Base-by-base conservation (phyloP, 64 coral and sea anemone genomes). In the Anthopleura sola region DNA sequence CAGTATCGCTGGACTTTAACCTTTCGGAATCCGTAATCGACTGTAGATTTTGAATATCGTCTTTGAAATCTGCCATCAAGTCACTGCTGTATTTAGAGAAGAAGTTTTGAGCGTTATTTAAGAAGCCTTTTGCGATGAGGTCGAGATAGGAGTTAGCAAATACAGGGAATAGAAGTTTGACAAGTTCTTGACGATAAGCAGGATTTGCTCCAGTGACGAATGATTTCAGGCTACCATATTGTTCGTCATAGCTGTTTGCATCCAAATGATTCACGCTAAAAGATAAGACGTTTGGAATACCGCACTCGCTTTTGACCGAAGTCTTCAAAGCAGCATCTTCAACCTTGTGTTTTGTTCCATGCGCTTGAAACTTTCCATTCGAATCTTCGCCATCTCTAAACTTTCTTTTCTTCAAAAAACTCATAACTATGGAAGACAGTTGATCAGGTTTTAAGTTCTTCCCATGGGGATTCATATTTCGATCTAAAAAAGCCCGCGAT, bases 61-160 rank as follows among this genome's bases (percentile, higher is more conserved):
- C 97, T 84, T 92, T 99, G 68, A 94, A 89, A 6, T 99, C 97
- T 15, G 71, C 75, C 39, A 49, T 16, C 82, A 99, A 98, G 13
- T 99, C 97, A 36, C 90, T 80, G 21, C 93, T 94, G 75, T 94
- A 88, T 64, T 99, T 94, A 11, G 87, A 77, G 29, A 95, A 95
- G 88, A 92, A 91, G 8, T 49, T 82, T 50, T 95, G 87, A 37
- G 97, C 93, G 49, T 83, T 50, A 9, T 90, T 53, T 6, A 75
- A 36, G 36, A 94, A 92, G 33, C 85, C 90, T 34, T 99, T 99
- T 37, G 90, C 93, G 39, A 99, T 86, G 0, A 99, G 77, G 48
- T 99, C 97, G 21, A 99, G 84, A 84, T 99, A 99, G 82, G 91
- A 91, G 28, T 92, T 92, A n/a, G 90, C 97, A 90, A 94, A 99